Evolutionary conservation across 1,140 invertebrate genomes (phyloP).

Genomic region (Drosophila bocqueti): DNA sequence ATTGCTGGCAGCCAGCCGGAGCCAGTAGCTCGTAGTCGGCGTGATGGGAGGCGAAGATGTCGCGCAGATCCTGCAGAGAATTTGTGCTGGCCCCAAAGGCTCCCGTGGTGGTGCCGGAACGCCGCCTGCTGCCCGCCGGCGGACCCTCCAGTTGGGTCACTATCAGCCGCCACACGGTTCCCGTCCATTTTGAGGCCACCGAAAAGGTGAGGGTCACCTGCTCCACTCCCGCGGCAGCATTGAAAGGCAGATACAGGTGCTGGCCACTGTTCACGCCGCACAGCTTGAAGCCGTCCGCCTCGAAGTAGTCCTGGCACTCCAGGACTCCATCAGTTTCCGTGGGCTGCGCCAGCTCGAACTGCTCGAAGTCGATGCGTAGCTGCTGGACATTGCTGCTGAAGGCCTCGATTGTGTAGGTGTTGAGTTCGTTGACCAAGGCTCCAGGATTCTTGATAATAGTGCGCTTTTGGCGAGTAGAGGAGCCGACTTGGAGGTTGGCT

Average conservation of each 20-base stretch:
- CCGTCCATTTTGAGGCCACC: slow-evolving; percentile 40
- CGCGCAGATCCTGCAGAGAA: slow-evolving; percentile 72
- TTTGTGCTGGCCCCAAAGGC: slow-evolving; percentile 40
- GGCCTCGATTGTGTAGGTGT: slow-evolving; percentile 72
- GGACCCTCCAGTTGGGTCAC: slow-evolving; percentile 88
- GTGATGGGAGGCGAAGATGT: slow-evolving; percentile 74
- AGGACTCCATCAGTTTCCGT: slow-evolving; percentile 29
- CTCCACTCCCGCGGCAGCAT: slow-evolving; percentile 63
- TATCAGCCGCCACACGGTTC: slow-evolving; percentile 87
- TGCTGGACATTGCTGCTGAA: slow-evolving; percentile 87
- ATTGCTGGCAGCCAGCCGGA: slow-evolving; percentile 88
- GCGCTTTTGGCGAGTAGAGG: slow-evolving; percentile 59
- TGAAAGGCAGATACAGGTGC: slow-evolving; percentile 86
- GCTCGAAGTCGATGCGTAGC: slow-evolving; percentile 91
- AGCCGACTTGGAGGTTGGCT: slow-evolving; percentile 70
- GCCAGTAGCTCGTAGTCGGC: slow-evolving; percentile 85
- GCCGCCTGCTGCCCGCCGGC: slow-evolving; percentile 31
- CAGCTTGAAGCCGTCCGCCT: slow-evolving; percentile 85
- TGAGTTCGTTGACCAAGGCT: slow-evolving; percentile 35
- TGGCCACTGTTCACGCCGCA: slow-evolving; percentile 94
- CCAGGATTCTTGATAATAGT: slow-evolving; percentile 66
- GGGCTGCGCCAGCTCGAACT: slow-evolving; percentile 90
- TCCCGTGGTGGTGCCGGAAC: slow-evolving; percentile 12
- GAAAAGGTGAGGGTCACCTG: slow-evolving; percentile 64
- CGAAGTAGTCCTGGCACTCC: slow-evolving; percentile 88